A percentile compares a stretch with the other conserved stretches of the same genome.
These are phyloP conservation scores for Leptura quadrifasciata DNA, from an alignment of 2,888 invertebrate genomes.

Conservation along the genomic window DNA sequence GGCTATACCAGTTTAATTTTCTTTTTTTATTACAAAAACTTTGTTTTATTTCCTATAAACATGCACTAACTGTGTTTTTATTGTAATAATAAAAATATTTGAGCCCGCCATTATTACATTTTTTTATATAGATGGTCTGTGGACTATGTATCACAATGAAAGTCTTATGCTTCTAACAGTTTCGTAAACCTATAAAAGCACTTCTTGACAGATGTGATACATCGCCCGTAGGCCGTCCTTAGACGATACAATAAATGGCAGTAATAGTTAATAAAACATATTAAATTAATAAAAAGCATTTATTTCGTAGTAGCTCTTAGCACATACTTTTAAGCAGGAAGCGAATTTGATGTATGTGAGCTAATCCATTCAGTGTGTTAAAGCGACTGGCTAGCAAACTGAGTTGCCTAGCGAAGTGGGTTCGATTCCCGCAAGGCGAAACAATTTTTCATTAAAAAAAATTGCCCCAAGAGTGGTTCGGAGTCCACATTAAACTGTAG, in stretches of 20 bases:
- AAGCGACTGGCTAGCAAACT: too few relatives aligned
- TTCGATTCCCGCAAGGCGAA: too few relatives aligned
- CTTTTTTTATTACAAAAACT: conserved; percentile 31
- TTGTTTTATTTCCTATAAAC: conserved; percentile 31
- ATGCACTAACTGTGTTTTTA: conserved; percentile 33
- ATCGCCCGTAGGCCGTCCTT: conserved; percentile 43
- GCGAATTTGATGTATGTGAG: too few relatives aligned
- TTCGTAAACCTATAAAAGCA: conserved; percentile 55
- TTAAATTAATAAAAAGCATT: background rate
- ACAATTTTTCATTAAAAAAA: too few relatives aligned
- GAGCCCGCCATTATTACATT: conserved; percentile 23
- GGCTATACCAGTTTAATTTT: conserved; percentile 26
- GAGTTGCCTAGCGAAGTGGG: too few relatives aligned
- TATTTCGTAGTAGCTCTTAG: too few relatives aligned
- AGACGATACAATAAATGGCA: conserved; percentile 1
- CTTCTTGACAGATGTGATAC: conserved; percentile 55
- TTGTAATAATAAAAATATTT: conserved; percentile 36
- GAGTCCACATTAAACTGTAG: too few relatives aligned
- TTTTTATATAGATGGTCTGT: conserved; percentile 33
- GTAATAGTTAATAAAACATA: background rate
- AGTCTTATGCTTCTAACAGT: conserved; percentile 48
- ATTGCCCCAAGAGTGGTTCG: too few relatives aligned
- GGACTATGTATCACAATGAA: conserved; percentile 48
- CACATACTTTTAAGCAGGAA: too few relatives aligned
- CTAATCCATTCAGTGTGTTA: too few relatives aligned